Evolutionary conservation across 2,797 vertebrate genomes (phyloP), one percentile per base, ranked within the genome.

Genomic region (Dicrostonyx torquatus): DNA sequence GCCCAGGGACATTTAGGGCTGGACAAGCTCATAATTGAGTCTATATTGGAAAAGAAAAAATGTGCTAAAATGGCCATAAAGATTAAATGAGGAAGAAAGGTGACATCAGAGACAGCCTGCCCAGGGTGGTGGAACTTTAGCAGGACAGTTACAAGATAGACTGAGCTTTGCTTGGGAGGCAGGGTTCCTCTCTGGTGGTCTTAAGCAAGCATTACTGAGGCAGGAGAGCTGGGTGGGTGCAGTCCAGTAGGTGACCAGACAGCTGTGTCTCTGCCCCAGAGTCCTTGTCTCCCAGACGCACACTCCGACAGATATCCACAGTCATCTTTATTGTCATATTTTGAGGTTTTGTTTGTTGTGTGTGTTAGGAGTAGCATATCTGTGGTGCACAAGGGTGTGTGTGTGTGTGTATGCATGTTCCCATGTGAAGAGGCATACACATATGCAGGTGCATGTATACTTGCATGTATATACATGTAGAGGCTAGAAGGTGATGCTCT

Each of bases 31-130:
- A 50, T 83, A 93, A 60, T 43, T 58, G 40, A 29, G 1, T 85
- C 55, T 80, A 6, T 37, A 15, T 68, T 60, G 76, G 77, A 84
- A 83, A 87, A 85, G 89, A 79, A 88, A 88, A 95, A 89, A 20
- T 37, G 37, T 45, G 64, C 78, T 45, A 62, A 70, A 53, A 26
- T 89, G 45, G 5, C 37, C 89, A 64, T 24, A 40, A 87, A 90
- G 45, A 78, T 76, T 26, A 68, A 87, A 78, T 24, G 9, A 90
- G 43, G 50, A 80, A 43, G 43, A 77, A 62, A n/a, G 43, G 40
- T 31, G 24, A 0, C 26, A 50, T 77, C 91, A 87, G 87, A 60
- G 80, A n/a, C 66, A 5, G 1, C 66, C n/a, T 87, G 89, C 64
- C 72, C 68, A 31, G 53, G 26, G 79, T 18, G 11, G 43, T 20